These are phyloP conservation scores for Melanogrammus aeglefinus DNA, from an alignment of 2,797 vertebrate genomes.

Conservation along the genomic window DNA sequence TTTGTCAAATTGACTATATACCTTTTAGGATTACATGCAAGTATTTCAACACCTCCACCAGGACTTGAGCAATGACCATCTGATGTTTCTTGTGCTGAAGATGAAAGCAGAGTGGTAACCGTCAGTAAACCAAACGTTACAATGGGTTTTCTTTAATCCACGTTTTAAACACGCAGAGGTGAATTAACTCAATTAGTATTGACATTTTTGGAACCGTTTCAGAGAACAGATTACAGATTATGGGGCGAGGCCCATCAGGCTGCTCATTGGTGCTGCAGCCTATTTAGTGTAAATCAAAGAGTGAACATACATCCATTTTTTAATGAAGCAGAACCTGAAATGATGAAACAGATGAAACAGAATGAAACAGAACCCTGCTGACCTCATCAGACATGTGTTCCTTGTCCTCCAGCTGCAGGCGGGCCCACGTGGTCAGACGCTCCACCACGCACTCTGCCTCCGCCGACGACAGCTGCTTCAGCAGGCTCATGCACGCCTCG, in stretches of 20 bases:
- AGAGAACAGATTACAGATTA: background rate
- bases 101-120: background rate
- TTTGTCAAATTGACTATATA: conserved; percentile 47
- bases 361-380: conserved; percentile 7
- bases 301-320: background rate
- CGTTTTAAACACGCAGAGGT: background rate
- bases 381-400: conserved; percentile 80
- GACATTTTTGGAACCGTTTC: background rate
- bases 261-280: background rate
- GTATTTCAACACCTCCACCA: conserved; percentile 82
- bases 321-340: background rate
- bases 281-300: background rate
- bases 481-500: conserved; percentile 75
- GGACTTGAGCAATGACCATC: conserved; percentile 76
- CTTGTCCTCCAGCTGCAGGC: conserved; percentile 79
- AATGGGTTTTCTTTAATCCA: background rate
- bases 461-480: conserved; percentile 75
- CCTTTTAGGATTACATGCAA: conserved; percentile 80
- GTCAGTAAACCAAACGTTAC: background rate
- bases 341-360: no score
- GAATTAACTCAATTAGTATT: background rate
- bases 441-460: conserved; percentile 81
- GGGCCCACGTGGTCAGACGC: conserved; percentile 81
- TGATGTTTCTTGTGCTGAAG: conserved; percentile 79
- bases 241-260: background rate